Conservation (phyloP, 2,888 invertebrate species). For the Ennomos erosarius region DNA sequence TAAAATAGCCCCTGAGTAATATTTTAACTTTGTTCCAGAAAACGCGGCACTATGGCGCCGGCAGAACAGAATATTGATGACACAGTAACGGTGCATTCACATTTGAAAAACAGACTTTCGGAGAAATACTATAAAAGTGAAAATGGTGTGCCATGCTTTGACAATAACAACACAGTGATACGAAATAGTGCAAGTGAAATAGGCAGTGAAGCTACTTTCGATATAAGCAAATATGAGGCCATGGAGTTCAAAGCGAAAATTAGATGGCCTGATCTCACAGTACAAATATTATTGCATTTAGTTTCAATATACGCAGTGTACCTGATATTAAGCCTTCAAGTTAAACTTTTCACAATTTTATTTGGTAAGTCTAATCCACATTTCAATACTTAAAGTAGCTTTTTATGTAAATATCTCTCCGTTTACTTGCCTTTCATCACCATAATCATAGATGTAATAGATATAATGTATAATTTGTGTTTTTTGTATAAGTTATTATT, state of each 20-base stretch:
- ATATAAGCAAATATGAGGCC: constrained; percentile 70
- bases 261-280: constrained; percentile 90
- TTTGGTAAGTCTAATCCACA: constrained; percentile 87
- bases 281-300: constrained; percentile 88
- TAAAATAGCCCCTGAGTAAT: too few species aligned
- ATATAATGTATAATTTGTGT: too few species aligned
- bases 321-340: constrained; percentile 84
- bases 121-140: constrained; percentile 48
- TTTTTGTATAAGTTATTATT: too few species aligned
- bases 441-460: too few species aligned
- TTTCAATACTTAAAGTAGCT: background rate
- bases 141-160: constrained; percentile 44
- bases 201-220: constrained; percentile 63
- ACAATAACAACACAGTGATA: constrained; percentile 64
- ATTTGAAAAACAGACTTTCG: constrained; percentile 58
- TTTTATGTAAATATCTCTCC: too few species aligned
- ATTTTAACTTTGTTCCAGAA: constrained; percentile 35
- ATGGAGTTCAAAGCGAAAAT: constrained; percentile 86
- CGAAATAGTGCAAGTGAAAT: constrained; percentile 52
- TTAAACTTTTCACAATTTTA: constrained; percentile 86
- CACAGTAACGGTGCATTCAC: constrained; percentile 43
- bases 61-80: constrained; percentile 62
- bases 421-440: too few species aligned
- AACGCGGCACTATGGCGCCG: constrained; percentile 59
- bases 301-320: constrained; percentile 89